These are phyloP conservation scores for Onchidella celtica DNA, from an alignment of 2,888 invertebrate species.

Conservation along the genomic window DNA sequence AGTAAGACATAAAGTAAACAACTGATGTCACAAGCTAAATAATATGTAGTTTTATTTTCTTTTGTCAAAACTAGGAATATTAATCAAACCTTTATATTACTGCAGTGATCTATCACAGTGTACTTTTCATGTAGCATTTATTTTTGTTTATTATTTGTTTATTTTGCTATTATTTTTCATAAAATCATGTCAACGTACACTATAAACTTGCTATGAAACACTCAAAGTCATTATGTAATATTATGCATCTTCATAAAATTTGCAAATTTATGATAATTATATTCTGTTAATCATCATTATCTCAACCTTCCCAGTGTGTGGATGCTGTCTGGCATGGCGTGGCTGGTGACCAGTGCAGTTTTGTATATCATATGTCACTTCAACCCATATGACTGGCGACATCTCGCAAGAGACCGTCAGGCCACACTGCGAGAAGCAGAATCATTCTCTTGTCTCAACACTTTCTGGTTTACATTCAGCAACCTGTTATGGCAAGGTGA, in stretches of 20 bases:
- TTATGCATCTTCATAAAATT: background rate
- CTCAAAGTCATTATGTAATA: background rate
- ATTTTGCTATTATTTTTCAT: too few relatives aligned
- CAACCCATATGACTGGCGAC: slow-evolving; percentile 73
- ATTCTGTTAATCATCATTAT: too few relatives aligned
- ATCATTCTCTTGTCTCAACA: slow-evolving; percentile 72
- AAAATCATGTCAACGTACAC: too few relatives aligned
- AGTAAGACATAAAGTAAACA: too few relatives aligned
- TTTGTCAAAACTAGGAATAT: too few relatives aligned
- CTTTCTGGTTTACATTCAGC: slow-evolving; percentile 71
- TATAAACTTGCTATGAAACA: too few relatives aligned
- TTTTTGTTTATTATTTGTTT: too few relatives aligned
- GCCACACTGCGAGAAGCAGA: slow-evolving; percentile 70
- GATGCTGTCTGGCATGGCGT: slow-evolving; percentile 65
- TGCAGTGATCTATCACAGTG: too few relatives aligned
- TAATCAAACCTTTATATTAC: too few relatives aligned
- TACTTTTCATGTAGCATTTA: too few relatives aligned
- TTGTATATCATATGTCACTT: slow-evolving; percentile 69
- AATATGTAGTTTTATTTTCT: too few relatives aligned
- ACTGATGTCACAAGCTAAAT: too few relatives aligned
- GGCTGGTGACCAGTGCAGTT: slow-evolving; percentile 65
- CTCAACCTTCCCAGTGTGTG: slow-evolving; percentile 59
- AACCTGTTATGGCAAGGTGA: slow-evolving; percentile 70
- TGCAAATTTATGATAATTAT: background rate
- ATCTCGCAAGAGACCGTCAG: slow-evolving; percentile 66